Conservation (phyloP, 2,113 vertebrate genomes). For the Rissa tridactyla region DNA sequence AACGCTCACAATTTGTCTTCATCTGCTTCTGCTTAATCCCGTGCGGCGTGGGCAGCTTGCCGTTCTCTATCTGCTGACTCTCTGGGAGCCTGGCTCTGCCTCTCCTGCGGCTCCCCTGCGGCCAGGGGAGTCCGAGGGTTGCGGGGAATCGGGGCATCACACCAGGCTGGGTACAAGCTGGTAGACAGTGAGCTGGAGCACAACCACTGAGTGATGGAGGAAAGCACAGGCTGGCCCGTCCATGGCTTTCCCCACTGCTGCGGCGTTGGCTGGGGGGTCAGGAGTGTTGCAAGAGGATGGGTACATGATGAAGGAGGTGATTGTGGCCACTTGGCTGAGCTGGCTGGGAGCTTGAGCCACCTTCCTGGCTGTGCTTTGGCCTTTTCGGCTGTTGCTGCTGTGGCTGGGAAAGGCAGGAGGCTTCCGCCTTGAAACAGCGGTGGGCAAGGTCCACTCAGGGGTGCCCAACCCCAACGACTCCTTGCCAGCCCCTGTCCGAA, state of each 20-base stretch:
- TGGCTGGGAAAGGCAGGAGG: neutral
- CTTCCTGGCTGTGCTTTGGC: neutral
- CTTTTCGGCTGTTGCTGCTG: neutral
- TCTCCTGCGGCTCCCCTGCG: neutral
- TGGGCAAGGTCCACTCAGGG: neutral
- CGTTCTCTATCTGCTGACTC: neutral
- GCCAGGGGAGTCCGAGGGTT: neutral
- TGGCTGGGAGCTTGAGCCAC: neutral
- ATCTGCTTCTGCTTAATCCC: slow-evolving; percentile 44
- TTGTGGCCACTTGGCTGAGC: neutral
- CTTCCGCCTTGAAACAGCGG: neutral
- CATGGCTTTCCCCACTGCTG: neutral
- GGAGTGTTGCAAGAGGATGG: neutral
- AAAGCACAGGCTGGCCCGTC: fast-evolving
- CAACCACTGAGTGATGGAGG: neutral
- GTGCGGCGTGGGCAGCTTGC: neutral
- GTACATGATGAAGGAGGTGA: fast-evolving
- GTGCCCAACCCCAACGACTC: fast-evolving
- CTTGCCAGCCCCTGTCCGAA: neutral
- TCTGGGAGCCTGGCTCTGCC: neutral
- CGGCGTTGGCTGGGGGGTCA: neutral
- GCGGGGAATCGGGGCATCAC: fast-evolving
- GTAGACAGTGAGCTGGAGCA: neutral
- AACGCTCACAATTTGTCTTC: neutral
- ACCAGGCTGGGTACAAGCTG: neutral